Conservation (phyloP, 2,888 invertebrate genomes). For the Cantharis nigra region DNA sequence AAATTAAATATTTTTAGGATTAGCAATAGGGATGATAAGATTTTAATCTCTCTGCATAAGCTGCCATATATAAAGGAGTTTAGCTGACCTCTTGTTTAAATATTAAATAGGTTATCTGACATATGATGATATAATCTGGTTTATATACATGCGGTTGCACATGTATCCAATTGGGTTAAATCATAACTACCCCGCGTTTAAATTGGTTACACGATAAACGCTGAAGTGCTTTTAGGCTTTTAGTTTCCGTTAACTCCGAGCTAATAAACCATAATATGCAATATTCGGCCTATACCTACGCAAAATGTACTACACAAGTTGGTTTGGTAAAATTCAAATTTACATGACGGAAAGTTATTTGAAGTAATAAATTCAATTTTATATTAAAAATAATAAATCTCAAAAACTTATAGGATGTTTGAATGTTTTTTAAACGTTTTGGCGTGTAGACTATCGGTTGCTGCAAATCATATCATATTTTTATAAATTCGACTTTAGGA, state of each 20-base stretch:
- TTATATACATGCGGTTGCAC: not conserved
- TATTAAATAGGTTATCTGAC: not conserved
- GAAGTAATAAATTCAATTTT: not conserved
- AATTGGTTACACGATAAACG: not conserved
- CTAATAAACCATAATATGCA: not conserved
- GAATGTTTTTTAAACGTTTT: not conserved
- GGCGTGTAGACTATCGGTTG: not conserved
- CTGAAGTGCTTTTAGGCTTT: not conserved
- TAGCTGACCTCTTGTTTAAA: not conserved
- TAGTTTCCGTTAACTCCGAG: not conserved
- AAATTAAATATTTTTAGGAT: too few species aligned
- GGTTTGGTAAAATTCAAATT: not conserved
- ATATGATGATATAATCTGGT: not conserved
- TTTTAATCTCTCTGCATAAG: not conserved
- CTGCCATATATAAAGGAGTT: not conserved
- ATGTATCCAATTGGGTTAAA: not conserved
- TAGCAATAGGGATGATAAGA: too few species aligned
- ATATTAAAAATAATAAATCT: not conserved
- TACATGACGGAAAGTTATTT: not conserved
- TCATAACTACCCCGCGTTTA: not conserved
- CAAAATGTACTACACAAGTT: not conserved
- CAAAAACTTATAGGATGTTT: not conserved
- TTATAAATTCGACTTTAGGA: not conserved
- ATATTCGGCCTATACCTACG: too few species aligned
- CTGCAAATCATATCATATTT: not conserved